phyloP scores from a whole-genome alignment of 2,113 vertebrate genomes.

The Solenodon paradoxus region DNA sequence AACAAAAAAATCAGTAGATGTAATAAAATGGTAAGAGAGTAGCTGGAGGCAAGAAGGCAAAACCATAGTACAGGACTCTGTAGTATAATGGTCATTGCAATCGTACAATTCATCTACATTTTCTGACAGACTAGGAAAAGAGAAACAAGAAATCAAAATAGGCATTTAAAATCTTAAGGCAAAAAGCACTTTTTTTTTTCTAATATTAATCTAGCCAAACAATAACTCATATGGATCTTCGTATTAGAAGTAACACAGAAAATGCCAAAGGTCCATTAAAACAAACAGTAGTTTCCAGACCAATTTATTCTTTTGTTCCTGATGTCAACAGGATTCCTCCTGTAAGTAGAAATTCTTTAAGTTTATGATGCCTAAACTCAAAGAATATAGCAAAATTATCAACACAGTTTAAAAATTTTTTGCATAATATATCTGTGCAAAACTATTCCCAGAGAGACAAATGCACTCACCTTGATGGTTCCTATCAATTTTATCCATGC shows the following conservation, averaged over 20 bases:
- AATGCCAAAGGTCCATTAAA: conserved; percentile 16
- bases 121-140: not conserved
- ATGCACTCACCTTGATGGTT: not conserved
- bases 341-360: not conserved
- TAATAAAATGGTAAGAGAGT: not conserved
- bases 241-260: not conserved
- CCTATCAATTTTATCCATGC: not conserved
- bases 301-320: not conserved
- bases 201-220: not conserved
- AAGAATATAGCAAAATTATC: not conserved
- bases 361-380: not conserved
- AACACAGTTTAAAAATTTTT: not conserved
- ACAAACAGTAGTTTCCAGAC: not conserved
- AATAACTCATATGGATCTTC: not conserved
- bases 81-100: not conserved
- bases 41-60: not conserved
- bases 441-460: not conserved
- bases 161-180: not conserved
- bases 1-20: not conserved
- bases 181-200: not conserved
- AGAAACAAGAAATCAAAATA: conserved; percentile 9
- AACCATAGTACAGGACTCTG: not conserved
- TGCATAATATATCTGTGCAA: not conserved
- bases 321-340: not conserved
- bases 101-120: not conserved